Base-by-base conservation (phyloP, 2,888 invertebrate species). In the Agrochola lychnidis region DNA sequence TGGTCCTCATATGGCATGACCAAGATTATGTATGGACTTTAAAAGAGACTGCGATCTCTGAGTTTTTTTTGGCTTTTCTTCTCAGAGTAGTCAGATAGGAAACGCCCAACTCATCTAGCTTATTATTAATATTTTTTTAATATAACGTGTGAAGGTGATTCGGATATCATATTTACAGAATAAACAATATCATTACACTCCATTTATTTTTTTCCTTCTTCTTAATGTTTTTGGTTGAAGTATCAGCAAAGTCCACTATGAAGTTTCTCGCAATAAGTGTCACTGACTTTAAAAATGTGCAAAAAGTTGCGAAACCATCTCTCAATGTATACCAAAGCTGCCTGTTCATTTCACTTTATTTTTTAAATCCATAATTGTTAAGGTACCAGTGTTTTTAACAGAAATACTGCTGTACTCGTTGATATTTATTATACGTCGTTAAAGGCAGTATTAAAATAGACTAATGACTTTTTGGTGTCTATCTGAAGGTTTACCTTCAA, bases 401-500 rank as follows among this genome's bases (percentile, higher is more conserved):
- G 12, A 71, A 76, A 51, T 25, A 63, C 19, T 66, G 10, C 42
- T 61, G 19, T 63, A 53, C 22, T 66, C 12, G 36, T 48, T 63
- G 22, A 56, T 57, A 53, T 64, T 25, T 4, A 69, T 69, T n/a
- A 12, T 30, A 56, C 36, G 36, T 69, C 48, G 56, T 42, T 70
- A 70, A 25, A 74, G 12, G 62, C 36, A 63, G 48, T 68, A 48
- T 76, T 63, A 61, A 81, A 82, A 70, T 82, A 75, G 42, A 63
- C 25, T 84, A 71, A 80, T 68, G 30, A 64, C 51, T 75, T 82
- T 85, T 87, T 30, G 72, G 73, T 73, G 67, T 79, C 75, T 80
- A 77, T 83, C 73, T 86, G 79, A 87, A 91, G 89, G 89, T 88
- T 69, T 79, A 86, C 92, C 92, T 93, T 92, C 87, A 83, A 76